Conservation (phyloP, 2,797 vertebrate species). For the Florisuga fusca region DNA sequence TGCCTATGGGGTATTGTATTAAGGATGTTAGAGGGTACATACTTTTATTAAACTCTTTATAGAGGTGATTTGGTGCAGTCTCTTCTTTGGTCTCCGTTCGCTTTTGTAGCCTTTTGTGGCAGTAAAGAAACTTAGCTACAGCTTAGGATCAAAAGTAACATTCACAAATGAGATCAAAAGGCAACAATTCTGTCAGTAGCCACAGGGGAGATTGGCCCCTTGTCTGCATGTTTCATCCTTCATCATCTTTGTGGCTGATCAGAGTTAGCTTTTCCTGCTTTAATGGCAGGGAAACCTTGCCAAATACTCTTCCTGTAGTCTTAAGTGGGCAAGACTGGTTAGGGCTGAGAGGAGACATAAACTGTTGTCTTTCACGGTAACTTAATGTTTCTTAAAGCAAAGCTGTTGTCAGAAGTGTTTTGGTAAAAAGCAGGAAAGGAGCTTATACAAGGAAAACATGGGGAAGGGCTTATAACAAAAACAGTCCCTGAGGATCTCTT, state of each 20-base stretch:
- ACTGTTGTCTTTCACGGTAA: not conserved
- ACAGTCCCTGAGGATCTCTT: accelerated
- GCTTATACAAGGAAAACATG: not conserved
- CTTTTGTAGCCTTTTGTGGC: not conserved
- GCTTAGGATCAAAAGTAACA: not conserved
- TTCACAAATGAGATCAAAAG: accelerated
- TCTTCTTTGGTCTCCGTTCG: not conserved
- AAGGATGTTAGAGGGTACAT: not conserved
- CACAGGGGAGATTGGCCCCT: not conserved
- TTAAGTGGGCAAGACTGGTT: not conserved
- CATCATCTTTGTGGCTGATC: not conserved
- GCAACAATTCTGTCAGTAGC: not conserved
- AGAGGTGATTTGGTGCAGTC: not conserved
- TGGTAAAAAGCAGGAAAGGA: not conserved
- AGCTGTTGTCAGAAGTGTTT: not conserved
- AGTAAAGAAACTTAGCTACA: not conserved
- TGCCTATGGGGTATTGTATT: not conserved
- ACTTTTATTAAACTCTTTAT: not conserved
- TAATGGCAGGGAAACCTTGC: not conserved
- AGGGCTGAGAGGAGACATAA: not conserved
- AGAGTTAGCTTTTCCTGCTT: not conserved
- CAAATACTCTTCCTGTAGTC: not conserved
- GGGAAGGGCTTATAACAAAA: not conserved
- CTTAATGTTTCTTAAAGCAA: not conserved
- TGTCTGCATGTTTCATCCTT: not conserved